These are phyloP conservation scores for Ormyrus rosae DNA, from an alignment of 2,888 invertebrate genomes.

Conservation along the genomic window DNA sequence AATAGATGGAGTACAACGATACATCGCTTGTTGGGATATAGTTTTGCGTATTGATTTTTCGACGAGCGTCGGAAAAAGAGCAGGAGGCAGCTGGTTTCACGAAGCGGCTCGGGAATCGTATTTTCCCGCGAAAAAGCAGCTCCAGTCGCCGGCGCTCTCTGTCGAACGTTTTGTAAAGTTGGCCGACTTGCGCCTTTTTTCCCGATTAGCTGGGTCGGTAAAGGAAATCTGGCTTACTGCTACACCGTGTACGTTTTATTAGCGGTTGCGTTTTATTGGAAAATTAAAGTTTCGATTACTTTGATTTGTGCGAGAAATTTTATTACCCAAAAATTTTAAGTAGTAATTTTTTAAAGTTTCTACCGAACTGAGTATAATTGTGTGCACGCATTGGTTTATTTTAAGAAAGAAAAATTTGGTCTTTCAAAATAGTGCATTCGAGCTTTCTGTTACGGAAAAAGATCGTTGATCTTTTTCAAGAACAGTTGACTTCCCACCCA, in stretches of 20 bases:
- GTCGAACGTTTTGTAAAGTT: constrained; percentile 8
- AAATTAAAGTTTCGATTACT: too few species aligned
- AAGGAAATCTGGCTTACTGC: background rate
- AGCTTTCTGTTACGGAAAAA: background rate
- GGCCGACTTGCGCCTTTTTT: constrained; percentile 8
- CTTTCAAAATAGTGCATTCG: constrained; percentile 11
- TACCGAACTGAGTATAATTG: background rate
- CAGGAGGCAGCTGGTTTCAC: too few species aligned
- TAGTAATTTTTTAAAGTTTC: background rate
- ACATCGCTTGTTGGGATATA: too few species aligned
- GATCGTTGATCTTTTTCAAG: constrained; percentile 17
- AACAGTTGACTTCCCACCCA: constrained; percentile 26
- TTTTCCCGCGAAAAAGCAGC: constrained; percentile 11
- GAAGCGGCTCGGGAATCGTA: background rate
- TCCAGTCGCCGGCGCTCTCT: constrained; percentile 41
- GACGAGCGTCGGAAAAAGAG: too few species aligned
- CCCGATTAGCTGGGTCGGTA: background rate
- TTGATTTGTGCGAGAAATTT: too few species aligned
- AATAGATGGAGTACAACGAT: too few species aligned
- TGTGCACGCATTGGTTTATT: background rate
- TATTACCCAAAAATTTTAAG: background rate
- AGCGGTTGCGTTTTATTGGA: too few species aligned
- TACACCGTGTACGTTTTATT: too few species aligned
- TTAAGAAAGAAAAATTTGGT: too few species aligned
- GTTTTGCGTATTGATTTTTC: too few species aligned